Evolutionary conservation across 2,888 invertebrate species (phyloP).

Genomic region (Strigamia transsilvanica): DNA sequence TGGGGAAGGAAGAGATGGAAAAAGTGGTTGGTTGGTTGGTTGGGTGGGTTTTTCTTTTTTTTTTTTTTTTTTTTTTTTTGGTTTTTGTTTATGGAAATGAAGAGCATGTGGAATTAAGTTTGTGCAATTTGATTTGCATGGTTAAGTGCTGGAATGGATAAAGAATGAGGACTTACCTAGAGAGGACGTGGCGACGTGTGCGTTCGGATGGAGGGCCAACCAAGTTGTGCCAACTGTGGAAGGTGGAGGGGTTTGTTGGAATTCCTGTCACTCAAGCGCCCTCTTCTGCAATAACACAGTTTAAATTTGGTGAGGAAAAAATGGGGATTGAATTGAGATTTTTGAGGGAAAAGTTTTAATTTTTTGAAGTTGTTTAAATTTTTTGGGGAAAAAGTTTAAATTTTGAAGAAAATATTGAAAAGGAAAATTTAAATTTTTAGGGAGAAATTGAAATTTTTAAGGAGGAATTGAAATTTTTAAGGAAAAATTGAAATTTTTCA

Average conservation of each 20-base stretch:
- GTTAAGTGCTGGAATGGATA: neutral
- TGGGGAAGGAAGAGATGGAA: neutral
- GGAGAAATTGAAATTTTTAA: too few relatives aligned
- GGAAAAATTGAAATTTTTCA: too few relatives aligned
- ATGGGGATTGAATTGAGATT: neutral
- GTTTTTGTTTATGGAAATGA: too few relatives aligned
- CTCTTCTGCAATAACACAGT: conserved; percentile 35
- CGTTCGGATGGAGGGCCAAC: conserved; percentile 20
- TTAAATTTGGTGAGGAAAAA: conserved; percentile 6
- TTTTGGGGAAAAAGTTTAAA: too few relatives aligned
- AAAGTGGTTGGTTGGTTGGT: neutral
- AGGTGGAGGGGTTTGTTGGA: conserved; percentile 19
- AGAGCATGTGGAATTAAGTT: neutral
- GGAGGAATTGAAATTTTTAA: too few relatives aligned
- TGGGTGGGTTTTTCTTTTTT: neutral
- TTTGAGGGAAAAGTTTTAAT: too few relatives aligned
- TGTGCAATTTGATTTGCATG: neutral
- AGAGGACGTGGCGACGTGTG: conserved; percentile 23
- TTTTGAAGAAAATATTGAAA: too few relatives aligned
- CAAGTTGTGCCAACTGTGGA: neutral
- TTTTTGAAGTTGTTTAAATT: too few relatives aligned
- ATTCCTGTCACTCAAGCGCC: conserved; percentile 41
- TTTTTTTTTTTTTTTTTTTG: too few relatives aligned
- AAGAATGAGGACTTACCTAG: neutral
- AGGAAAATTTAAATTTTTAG: too few relatives aligned